phyloP scores from a whole-genome alignment of 2,797 vertebrate genomes.

The Lerista edwardsae region DNA sequence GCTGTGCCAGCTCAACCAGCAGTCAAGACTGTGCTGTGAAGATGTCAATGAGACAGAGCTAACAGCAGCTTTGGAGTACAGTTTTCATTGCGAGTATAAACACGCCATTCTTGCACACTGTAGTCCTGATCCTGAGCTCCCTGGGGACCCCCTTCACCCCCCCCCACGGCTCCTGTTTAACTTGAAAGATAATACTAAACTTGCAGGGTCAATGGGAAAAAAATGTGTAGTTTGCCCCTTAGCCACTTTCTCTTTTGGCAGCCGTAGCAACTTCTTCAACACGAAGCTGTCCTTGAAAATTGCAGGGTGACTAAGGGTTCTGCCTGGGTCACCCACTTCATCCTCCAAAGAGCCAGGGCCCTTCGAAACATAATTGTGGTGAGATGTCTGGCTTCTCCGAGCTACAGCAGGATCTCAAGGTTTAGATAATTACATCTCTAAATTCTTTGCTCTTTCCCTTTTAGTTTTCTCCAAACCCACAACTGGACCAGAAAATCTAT shows the following conservation, averaged over 20 bases:
- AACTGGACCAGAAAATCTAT: constrained; percentile 3
- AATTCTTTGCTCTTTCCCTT: constrained; percentile 34
- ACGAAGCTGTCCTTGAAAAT: constrained; percentile 12
- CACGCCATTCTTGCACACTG: no score
- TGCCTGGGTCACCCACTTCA: constrained; percentile 34
- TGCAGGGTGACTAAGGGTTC: constrained; percentile 11
- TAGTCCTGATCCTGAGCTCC: no score
- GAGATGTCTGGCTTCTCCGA: constrained; percentile 24
- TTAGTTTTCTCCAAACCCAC: constrained; percentile 36
- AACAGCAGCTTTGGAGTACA: no score
- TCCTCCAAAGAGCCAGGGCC: constrained; percentile 17
- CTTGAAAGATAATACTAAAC: no score
- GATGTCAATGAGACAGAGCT: no score
- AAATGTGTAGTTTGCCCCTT: no score
- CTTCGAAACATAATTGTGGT: constrained; percentile 25
- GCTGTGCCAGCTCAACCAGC: no score
- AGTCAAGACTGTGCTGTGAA: no score
- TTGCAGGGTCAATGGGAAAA: no score
- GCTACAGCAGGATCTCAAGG: constrained; percentile 18
- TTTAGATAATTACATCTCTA: constrained; percentile 22
- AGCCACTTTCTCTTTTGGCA: neutral
- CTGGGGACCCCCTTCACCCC: no score
- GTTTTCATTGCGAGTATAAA: no score
- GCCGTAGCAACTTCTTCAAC: neutral
- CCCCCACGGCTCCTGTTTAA: no score